phyloP scores from a whole-genome alignment of 2,888 invertebrate genomes.

The Xylota segnis region DNA sequence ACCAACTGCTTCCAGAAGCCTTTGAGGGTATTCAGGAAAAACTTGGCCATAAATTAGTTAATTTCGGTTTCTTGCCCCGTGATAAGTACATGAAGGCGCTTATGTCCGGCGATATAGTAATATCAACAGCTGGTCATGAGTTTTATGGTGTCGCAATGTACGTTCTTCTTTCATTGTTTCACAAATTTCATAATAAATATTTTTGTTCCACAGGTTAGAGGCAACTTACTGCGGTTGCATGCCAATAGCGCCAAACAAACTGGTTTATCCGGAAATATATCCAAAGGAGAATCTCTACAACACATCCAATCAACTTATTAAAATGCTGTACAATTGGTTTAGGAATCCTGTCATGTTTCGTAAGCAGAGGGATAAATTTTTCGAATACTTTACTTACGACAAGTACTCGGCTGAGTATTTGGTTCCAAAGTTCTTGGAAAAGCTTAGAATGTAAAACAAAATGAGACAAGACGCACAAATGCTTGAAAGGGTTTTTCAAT shows the following conservation, averaged over 20 bases:
- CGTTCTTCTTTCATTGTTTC: conserved; percentile 70
- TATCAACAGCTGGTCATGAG: conserved; percentile 91
- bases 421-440: conserved; percentile 83
- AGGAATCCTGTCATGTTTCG: conserved; percentile 84
- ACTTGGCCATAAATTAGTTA: conserved; percentile 85
- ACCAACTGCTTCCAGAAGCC: conserved; percentile 86
- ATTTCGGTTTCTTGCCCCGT: conserved; percentile 87
- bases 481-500: conserved; percentile 16
- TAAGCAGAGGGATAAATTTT: conserved; percentile 82
- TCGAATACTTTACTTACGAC: conserved; percentile 83
- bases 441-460: conserved; percentile 80
- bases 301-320: conserved; percentile 86
- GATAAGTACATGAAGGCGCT: conserved; percentile 87
- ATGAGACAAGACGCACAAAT: conserved; percentile 12
- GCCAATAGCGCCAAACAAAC: conserved; percentile 88
- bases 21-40: conserved; percentile 86
- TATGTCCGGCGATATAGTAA: conserved; percentile 87
- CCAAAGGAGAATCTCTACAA: conserved; percentile 87
- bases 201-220: conserved; percentile 86
- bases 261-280: conserved; percentile 91
- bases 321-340: conserved; percentile 86
- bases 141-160: conserved; percentile 92
- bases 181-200: conserved; percentile 2
- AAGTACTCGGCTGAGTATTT: conserved; percentile 83
- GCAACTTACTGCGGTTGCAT: conserved; percentile 89